Conservation (phyloP, 2,888 invertebrate species). For the Fragum sueziense region DNA sequence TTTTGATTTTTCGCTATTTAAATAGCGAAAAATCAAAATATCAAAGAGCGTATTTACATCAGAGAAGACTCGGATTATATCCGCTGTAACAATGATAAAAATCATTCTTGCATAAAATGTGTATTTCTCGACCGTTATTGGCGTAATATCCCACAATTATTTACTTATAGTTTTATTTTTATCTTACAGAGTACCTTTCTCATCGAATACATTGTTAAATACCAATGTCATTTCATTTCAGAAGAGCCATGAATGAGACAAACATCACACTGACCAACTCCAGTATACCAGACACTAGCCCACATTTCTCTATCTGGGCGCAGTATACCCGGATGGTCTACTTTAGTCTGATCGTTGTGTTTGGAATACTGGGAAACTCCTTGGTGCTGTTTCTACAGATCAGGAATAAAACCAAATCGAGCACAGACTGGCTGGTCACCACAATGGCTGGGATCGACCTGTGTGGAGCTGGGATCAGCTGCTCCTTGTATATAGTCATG, state of each 20-base stretch:
- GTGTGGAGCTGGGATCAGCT: neutral
- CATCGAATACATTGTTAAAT: too few species aligned
- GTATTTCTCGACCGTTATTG: too few species aligned
- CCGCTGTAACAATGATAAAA: too few species aligned
- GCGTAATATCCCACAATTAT: too few species aligned
- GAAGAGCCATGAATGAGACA: neutral
- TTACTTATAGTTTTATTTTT: too few species aligned
- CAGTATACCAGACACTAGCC: neutral
- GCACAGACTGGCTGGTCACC: constrained; percentile 2
- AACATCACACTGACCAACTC: neutral
- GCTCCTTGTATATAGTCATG: neutral
- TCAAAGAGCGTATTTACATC: too few species aligned
- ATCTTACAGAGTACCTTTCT: too few species aligned
- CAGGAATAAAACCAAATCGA: neutral
- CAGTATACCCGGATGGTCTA: neutral
- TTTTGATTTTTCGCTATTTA: too few species aligned
- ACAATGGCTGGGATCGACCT: constrained; percentile 3
- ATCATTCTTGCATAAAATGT: too few species aligned
- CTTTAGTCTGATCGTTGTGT: neutral
- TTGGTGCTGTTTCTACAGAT: neutral
- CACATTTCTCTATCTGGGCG: neutral
- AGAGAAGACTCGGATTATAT: too few species aligned
- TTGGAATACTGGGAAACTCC: neutral
- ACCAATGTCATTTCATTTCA: too few species aligned
- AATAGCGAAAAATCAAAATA: too few species aligned